Percentiles rank a stretch among this genome's conserved stretches.
Evolutionary conservation across 2,888 invertebrate genomes (phyloP).

Genomic region (Drosophila demipolita): DNA sequence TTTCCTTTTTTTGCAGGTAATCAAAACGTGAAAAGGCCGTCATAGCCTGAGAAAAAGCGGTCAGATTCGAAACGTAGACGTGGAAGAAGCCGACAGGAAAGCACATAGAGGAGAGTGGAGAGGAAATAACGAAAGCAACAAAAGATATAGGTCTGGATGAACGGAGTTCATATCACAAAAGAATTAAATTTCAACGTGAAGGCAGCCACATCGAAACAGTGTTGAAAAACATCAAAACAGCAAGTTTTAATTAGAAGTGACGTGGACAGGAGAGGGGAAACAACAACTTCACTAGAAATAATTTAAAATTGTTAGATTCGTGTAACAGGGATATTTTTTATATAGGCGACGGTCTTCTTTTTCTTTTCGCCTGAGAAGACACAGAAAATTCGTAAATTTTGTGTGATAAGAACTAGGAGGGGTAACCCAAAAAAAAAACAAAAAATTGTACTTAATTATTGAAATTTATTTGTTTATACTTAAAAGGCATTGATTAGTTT

Average conservation of each 20-base stretch:
- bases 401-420: constrained; percentile 59
- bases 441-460: constrained; percentile 70
- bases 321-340: constrained; percentile 69
- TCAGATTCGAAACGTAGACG: constrained; percentile 43
- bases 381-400: constrained; percentile 50
- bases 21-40: constrained; percentile 59
- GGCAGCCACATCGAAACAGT: constrained; percentile 39
- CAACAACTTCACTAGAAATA: constrained; percentile 32
- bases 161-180: constrained; percentile 68
- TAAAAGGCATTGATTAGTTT: constrained; percentile 20
- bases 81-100: background rate
- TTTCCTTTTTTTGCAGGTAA: constrained; percentile 53
- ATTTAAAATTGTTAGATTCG: constrained; percentile 35
- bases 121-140: background rate
- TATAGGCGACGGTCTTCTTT: constrained; percentile 24
- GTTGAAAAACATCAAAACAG: constrained; percentile 36
- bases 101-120: background rate
- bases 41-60: constrained; percentile 61
- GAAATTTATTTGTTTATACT: constrained; percentile 43
- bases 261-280: constrained; percentile 1
- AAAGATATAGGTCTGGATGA: constrained; percentile 29
- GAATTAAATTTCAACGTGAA: constrained; percentile 19
- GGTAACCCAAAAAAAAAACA: constrained; percentile 21
- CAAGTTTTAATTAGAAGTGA: constrained; percentile 10
- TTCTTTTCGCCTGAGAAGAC: constrained; percentile 9